phyloP scores from a whole-genome alignment of 1,140 invertebrate genomes.

The Ooceraea biroi region DNA sequence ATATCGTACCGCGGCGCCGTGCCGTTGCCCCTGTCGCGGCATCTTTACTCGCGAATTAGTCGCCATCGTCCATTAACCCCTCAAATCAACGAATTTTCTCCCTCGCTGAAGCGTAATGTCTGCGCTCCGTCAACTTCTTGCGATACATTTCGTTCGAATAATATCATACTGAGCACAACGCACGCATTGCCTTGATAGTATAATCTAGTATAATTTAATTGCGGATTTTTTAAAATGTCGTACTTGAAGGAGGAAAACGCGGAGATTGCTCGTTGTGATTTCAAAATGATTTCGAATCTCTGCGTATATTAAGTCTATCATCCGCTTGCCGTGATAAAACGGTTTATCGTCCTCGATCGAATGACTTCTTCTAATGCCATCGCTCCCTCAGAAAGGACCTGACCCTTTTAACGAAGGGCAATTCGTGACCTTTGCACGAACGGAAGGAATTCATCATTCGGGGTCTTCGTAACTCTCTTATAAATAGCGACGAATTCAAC shows the following conservation, averaged over 20 bases:
- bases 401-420: slow-evolving; percentile 45
- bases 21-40: slow-evolving; percentile 63
- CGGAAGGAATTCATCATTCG: slow-evolving; percentile 43
- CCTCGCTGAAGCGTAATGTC: neutral
- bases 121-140: neutral
- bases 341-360: slow-evolving; percentile 5
- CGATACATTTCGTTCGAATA: neutral
- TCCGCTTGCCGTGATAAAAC: neutral
- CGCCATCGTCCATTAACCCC: slow-evolving; percentile 68
- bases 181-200: neutral
- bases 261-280: neutral
- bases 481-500: slow-evolving; percentile 13
- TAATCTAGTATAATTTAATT: neutral
- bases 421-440: slow-evolving; percentile 46
- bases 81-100: slow-evolving; percentile 14
- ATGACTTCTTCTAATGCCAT: slow-evolving; percentile 13
- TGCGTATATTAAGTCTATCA: neutral
- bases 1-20: slow-evolving; percentile 68
- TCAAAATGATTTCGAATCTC: neutral
- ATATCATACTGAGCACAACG: too few relatives aligned
- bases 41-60: slow-evolving; percentile 72
- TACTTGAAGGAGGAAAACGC: neutral
- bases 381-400: neutral
- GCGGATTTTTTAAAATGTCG: neutral
- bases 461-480: neutral